A percentile compares a stretch with the other conserved stretches of the same genome.
These are phyloP conservation scores for Macquaria ambigua DNA, from an alignment of 2,113 vertebrate genomes.

Conservation along the genomic window DNA sequence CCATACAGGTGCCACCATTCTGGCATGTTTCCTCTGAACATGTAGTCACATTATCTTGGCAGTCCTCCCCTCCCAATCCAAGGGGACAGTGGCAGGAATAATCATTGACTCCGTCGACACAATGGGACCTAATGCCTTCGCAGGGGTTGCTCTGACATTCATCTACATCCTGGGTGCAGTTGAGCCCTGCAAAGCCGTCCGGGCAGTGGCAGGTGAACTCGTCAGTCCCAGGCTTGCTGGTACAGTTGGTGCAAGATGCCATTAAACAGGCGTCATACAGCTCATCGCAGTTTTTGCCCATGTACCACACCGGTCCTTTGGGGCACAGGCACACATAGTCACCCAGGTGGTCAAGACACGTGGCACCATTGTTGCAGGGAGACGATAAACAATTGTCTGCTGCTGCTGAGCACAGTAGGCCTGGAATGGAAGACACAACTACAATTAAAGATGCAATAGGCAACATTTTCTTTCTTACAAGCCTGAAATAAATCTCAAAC, in stretches of 20 bases:
- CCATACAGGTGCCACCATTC: slow-evolving; percentile 85
- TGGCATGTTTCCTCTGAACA: slow-evolving; percentile 87
- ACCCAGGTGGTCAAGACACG: slow-evolving; percentile 79
- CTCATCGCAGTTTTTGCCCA: slow-evolving; percentile 84
- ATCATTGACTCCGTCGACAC: slow-evolving; percentile 70
- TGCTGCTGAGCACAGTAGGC: slow-evolving; percentile 79
- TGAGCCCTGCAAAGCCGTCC: slow-evolving; percentile 72
- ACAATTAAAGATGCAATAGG: not conserved
- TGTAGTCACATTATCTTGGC: slow-evolving; percentile 62
- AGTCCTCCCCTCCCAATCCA: slow-evolving; percentile 79
- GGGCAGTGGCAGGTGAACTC: slow-evolving; percentile 84
- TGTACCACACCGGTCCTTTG: slow-evolving; percentile 73
- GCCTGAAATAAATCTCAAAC: too few species aligned
- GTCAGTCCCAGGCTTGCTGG: slow-evolving; percentile 61
- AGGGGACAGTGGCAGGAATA: slow-evolving; percentile 85
- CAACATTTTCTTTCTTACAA: not conserved
- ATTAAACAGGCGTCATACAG: slow-evolving; percentile 84
- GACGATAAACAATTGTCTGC: slow-evolving; percentile 84
- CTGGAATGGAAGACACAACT: slow-evolving; percentile 51
- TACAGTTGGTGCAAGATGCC: slow-evolving; percentile 77
- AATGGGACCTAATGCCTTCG: slow-evolving; percentile 68
- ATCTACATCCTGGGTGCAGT: slow-evolving; percentile 74
- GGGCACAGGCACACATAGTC: slow-evolving; percentile 87
- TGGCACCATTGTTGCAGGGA: slow-evolving; percentile 87
- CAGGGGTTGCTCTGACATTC: slow-evolving; percentile 87